A percentile compares a stretch with the other conserved stretches of the same genome.
These are phyloP conservation scores for Microcebus tavaratra DNA, from an alignment of 2,113 vertebrate species.

Conservation along the genomic window DNA sequence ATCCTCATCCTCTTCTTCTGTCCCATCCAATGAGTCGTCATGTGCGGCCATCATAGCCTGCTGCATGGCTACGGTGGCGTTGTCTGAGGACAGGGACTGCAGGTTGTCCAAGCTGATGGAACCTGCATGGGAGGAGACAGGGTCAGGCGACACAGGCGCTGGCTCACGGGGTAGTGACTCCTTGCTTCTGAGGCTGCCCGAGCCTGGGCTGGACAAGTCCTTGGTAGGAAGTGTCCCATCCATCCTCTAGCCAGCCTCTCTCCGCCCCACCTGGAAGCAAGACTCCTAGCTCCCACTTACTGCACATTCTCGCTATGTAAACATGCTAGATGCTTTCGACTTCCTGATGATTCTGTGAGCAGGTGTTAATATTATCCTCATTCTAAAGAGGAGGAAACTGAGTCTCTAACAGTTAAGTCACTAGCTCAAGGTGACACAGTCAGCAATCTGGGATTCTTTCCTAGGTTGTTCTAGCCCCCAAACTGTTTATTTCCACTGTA, in stretches of 20 bases:
- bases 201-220: rapidly evolving
- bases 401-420: background rate
- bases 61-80: conserved; percentile 97
- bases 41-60: conserved; percentile 96
- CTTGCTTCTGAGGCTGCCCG: background rate
- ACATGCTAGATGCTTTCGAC: background rate
- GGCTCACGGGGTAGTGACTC: background rate
- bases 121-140: conserved; percentile 80
- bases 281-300: background rate
- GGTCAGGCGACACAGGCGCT: background rate
- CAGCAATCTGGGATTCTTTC: background rate
- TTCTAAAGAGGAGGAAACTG: background rate
- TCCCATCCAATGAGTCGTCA: conserved; percentile 96
- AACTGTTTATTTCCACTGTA: background rate
- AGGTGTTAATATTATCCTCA: background rate
- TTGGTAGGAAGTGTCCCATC: background rate
- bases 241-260: too few species aligned
- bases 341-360: background rate
- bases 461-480: background rate
- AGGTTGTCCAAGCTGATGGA: conserved; percentile 94
- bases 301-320: background rate
- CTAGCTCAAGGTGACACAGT: background rate
- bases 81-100: conserved; percentile 96
- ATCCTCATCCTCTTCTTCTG: conserved; percentile 92
- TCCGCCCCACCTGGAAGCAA: too few species aligned